Conservation (phyloP, 2,888 invertebrate species). For the Himalopsyche kuldschensis region DNA sequence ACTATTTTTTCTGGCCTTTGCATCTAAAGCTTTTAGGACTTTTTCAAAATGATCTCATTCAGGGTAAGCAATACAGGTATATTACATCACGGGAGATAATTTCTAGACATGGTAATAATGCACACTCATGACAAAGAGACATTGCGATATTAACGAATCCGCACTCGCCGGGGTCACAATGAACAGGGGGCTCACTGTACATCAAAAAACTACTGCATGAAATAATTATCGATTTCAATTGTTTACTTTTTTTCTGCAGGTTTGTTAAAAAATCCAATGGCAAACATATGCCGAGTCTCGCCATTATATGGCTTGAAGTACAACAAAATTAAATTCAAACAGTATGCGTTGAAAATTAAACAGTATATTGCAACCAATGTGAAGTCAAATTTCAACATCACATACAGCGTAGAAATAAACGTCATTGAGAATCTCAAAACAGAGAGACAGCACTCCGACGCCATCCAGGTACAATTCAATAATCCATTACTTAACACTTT, state of each 20-base stretch:
- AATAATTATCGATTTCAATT: no score
- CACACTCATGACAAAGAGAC: no score
- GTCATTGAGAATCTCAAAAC: conserved; percentile 49
- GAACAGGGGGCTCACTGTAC: no score
- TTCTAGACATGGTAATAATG: no score
- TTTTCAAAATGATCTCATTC: background rate
- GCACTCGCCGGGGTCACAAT: no score
- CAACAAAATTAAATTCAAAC: conserved; percentile 49
- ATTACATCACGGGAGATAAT: no score
- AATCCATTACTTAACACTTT: no score
- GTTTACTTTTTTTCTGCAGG: conserved; percentile 14
- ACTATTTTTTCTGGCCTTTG: background rate
- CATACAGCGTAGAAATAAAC: conserved; percentile 49
- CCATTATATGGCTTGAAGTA: conserved; percentile 51
- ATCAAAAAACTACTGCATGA: no score
- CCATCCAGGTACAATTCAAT: conserved; percentile 46
- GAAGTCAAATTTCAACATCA: conserved; percentile 44
- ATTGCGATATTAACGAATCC: no score
- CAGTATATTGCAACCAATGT: conserved; percentile 49
- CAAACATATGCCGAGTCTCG: conserved; percentile 44
- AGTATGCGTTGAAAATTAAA: conserved; percentile 52
- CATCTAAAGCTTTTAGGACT: background rate
- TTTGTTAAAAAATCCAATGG: conserved; percentile 16
- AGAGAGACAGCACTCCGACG: conserved; percentile 50
- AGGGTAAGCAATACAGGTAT: no score